Percentiles rank a stretch among this genome's conserved stretches.
These are phyloP conservation scores for Ferdinandea cuprea DNA, from an alignment of 2,888 invertebrate genomes.

Conservation along the genomic window DNA sequence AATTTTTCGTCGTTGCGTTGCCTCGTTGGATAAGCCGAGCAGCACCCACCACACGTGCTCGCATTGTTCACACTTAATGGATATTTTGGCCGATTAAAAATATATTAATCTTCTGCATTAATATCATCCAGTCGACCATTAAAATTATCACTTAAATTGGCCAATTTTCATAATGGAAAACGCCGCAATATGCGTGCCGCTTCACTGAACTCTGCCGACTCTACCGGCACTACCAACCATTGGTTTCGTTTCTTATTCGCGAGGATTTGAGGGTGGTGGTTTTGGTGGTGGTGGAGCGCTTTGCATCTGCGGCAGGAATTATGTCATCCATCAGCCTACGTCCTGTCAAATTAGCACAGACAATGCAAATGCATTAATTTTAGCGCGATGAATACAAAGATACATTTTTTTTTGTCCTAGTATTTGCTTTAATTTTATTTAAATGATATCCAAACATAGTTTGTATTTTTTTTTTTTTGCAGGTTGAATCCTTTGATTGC, in stretches of 20 bases:
- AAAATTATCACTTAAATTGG: slow-evolving; percentile 72
- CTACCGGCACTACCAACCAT: neutral
- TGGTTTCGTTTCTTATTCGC: neutral
- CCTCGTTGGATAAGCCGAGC: neutral
- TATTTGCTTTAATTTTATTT: slow-evolving; percentile 65
- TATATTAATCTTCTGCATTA: slow-evolving; percentile 69
- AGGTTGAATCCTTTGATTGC: slow-evolving; percentile 66
- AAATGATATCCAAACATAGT: slow-evolving; percentile 62
- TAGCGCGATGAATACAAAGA: slow-evolving; percentile 37
- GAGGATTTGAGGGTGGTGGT: neutral
- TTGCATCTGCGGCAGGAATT: slow-evolving; percentile 33
- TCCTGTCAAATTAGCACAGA: slow-evolving; percentile 63
- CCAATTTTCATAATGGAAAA: slow-evolving; percentile 72
- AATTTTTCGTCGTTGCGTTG: neutral
- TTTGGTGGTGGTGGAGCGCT: neutral
- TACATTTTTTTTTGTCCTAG: neutral
- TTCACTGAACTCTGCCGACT: slow-evolving; percentile 35
- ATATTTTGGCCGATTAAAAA: slow-evolving; percentile 64
- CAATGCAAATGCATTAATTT: slow-evolving; percentile 63
- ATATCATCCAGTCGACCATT: slow-evolving; percentile 67
- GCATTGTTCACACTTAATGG: slow-evolving; percentile 47
- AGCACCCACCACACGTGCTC: neutral
- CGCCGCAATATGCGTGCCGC: slow-evolving; percentile 67
- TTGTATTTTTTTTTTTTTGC: neutral
- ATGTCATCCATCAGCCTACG: slow-evolving; percentile 51